Base-by-base conservation (phyloP, 1,140 invertebrate genomes). In the Rhynchophorus ferrugineus region DNA sequence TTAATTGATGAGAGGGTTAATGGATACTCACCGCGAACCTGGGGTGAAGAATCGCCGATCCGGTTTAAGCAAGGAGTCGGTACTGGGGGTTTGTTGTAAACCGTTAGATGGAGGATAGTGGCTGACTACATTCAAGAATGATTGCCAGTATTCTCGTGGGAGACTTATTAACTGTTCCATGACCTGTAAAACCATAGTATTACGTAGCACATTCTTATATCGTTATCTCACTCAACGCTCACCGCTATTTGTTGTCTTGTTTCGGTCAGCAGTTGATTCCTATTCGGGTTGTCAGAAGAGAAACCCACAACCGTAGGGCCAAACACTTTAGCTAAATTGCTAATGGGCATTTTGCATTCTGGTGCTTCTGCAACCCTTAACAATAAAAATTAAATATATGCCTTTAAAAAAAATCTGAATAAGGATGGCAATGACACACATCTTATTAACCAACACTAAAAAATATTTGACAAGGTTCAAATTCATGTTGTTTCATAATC, bases 301-400 rank as follows among this genome's bases (percentile, higher is more conserved):
- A 85, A 89, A 0, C 89, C 89, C 29, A 93, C 79, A 41, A 93
- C 74, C 1, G 88, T 91, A 2, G 89, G 89, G 3, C 87, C 89
- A 71, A 93, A 91, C 8, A 92, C 77, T 65, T 82, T 85, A 0
- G 88, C 79, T 13, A 94, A 72, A 73, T 90, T 91, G 18, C 70
- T 71, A 8, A 80, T 71, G 1, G 84, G 80, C 90, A 93, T 94
- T 70, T 85, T 84, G 44, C 84, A 86, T 19, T 83, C 82, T 0
- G 75, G 72, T 50, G 75, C 75, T 54, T 81, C 77, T 0, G 87
- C 79, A 49, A 90, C 77, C 61, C 84, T 84, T 70, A 54, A 59
- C n/a, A n/a, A n/a, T n/a, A n/a, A n/a, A n/a, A n/a, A n/a, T n/a
- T n/a, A n/a, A n/a, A n/a, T n/a, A n/a, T n/a, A n/a, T n/a, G n/a